Base-by-base conservation (phyloP, 2,888 invertebrate species). In the Eumerus sabulonum region DNA sequence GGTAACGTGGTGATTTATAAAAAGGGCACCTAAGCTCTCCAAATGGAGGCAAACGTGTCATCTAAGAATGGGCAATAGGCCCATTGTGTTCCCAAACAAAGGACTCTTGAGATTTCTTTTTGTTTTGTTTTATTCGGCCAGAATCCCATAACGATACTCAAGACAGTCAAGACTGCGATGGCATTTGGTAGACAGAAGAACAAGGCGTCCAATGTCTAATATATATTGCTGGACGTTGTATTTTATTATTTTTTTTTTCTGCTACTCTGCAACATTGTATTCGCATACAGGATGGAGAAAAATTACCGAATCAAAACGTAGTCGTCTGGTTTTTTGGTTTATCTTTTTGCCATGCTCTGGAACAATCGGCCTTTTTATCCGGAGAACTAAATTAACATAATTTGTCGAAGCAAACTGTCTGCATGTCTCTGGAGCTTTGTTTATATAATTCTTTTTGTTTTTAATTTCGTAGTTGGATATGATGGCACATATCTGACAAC, bases 361-460 rank as follows among this genome's bases (percentile, higher is more conserved):
- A 76, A 76, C 76, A 76, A 76, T 70, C 63, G 57, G 45, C 42
- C 62, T 57, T 59, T 27, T 76, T 63, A 57, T 74, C 27, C 44
- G 12, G 35, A 14, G 63, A 63, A 70, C 53, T 70, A 27, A 70
- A 76, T 76, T 70, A 76, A 57, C 70, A 76, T 76, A 59, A 45
- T 59, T 59, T 59, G 27, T 36, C 36, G 9, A 36, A 51, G 51
- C 35, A 27, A 57, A 57, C 48, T 57, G 57, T 57, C 57, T 67
- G 50, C 5, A 13, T 38, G 42, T 50, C 64, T 18, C 38, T 19
- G 0, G 13, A 36, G 9, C 59, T 35, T 50, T 48, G 19, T 56
- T 56, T 27, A 27, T n/a, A n/a, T n/a, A n/a, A n/a, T 27, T 27
- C 27, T 27, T 27, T 27, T 27, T 7, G 7, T 7, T 4, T 27